Base-by-base conservation (phyloP, 2,888 invertebrate genomes). In the Rugalucina vietnamica region DNA sequence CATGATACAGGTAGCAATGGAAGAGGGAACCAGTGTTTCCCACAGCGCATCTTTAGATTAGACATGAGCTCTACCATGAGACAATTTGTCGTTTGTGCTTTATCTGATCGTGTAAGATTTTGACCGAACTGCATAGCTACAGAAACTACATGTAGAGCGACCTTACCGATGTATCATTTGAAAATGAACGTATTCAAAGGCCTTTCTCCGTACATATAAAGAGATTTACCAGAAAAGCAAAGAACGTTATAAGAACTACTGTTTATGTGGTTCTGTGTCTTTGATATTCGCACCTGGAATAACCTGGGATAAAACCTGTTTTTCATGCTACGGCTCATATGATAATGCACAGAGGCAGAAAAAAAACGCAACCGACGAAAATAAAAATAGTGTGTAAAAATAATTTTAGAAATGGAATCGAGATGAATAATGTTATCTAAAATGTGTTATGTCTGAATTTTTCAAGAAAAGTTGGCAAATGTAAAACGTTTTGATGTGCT, bases 381-480 rank as follows among this genome's bases (percentile, higher is more conserved):
- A 43, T 37, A 39, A 65, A 65, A 65, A 43, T 37, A 39, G 39
- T 79, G 50, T 43, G 54, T 12, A 65, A 79, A 79, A 65, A 32
- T 39, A 24, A 65, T 65, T 65, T 65, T 34, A 21, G 65, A 65
- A 21, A 32, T 65, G 34, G 18, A 34, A 65, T 65, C 65, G 18
- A 65, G 34, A 34, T 34, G 29, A 57, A 73, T 60, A 49, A 70
- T 65, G 65, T 69, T 80, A 75, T 80, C 73, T 73, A 81, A 73
- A 36, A 24, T 65, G 73, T 81, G 73, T 81, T 50, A 65, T 39
- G 73, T 37, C 73, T 50, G 77, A n/a, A n/a, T n/a, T 69, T 43
- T 69, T 77, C 65, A 69, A 65, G n/a, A 70, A 81, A 73, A 29
- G 77, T 77, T 76, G 81, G 73, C 77, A 27, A 65, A 39, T 73